phyloP scores from a whole-genome alignment of 2,888 invertebrate species.

The Torymus aiolomorphi region DNA sequence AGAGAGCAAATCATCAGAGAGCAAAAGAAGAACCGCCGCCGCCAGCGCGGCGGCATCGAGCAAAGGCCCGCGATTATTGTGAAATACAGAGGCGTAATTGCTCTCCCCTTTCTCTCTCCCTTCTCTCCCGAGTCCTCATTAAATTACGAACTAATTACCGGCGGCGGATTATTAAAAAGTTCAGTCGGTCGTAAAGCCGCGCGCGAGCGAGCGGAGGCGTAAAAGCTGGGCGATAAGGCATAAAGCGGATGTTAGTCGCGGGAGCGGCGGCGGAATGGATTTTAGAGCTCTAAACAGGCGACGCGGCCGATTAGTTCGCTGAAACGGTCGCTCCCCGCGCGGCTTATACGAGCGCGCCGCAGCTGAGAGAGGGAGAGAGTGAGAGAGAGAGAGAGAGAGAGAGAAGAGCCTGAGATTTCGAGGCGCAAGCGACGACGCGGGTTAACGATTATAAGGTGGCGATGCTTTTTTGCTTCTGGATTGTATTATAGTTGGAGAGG shows the following conservation, averaged over 20 bases:
- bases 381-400: too few relatives aligned
- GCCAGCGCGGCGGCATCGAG: neutral
- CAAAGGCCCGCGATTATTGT: conserved; percentile 66
- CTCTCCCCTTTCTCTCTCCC: conserved; percentile 20
- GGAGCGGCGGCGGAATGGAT: neutral
- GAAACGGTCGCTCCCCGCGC: conserved; percentile 10
- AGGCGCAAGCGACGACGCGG: too few relatives aligned
- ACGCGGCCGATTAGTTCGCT: conserved; percentile 45
- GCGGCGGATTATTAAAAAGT: conserved; percentile 74
- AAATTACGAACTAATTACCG: conserved; percentile 75
- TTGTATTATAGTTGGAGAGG: too few relatives aligned
- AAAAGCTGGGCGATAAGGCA: conserved; percentile 61
- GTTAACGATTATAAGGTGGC: too few relatives aligned
- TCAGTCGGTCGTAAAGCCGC: conserved; percentile 70
- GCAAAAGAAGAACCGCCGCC: neutral
- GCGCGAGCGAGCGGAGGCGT: conserved; percentile 59
- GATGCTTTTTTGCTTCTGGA: too few relatives aligned
- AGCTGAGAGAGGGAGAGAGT: too few relatives aligned
- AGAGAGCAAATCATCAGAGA: neutral
- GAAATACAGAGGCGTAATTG: conserved; percentile 72
- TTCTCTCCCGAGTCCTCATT: conserved; percentile 65
- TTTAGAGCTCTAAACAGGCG: conserved; percentile 53
- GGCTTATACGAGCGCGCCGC: too few relatives aligned
- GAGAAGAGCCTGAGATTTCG: too few relatives aligned
- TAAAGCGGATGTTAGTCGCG: conserved; percentile 47